Evolutionary conservation across 2,888 invertebrate genomes (phyloP).

Genomic region (Limenitis camilla): DNA sequence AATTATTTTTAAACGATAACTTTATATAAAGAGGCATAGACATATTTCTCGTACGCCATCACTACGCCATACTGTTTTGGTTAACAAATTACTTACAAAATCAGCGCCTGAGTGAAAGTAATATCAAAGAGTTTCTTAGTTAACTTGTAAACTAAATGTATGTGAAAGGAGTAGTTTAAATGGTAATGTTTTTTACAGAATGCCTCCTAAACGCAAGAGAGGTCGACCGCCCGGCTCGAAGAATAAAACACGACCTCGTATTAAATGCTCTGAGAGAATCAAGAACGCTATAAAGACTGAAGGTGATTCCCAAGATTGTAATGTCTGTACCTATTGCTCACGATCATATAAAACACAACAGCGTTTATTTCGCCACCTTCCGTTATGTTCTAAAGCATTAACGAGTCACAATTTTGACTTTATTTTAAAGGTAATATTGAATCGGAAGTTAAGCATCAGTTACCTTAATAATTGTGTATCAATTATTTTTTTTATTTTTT

Average conservation of each 20-base stretch:
- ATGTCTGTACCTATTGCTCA: conserved; percentile 13
- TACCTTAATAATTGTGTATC: not conserved
- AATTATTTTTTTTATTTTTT: conserved; percentile 18
- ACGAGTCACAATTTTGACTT: not conserved
- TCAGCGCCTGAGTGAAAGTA: conserved; percentile 67
- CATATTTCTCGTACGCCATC: not conserved
- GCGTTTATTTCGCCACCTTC: conserved; percentile 5
- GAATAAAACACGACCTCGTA: conserved; percentile 39
- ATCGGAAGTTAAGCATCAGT: not conserved
- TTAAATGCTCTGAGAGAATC: conserved; percentile 9
- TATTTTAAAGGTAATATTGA: conserved; percentile 6
- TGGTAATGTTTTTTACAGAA: conserved; percentile 29
- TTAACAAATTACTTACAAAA: conserved; percentile 18
- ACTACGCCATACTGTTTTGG: conserved; percentile 15
- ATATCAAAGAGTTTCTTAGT: conserved; percentile 55
- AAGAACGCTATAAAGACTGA: conserved; percentile 21
- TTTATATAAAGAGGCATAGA: not conserved
- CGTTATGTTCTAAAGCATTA: not conserved
- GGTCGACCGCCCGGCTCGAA: conserved; percentile 40
- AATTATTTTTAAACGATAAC: too few species aligned
- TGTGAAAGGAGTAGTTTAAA: conserved; percentile 31
- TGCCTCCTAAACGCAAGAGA: conserved; percentile 55
- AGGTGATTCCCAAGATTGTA: conserved; percentile 12
- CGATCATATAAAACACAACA: conserved; percentile 9
- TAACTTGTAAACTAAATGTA: conserved; percentile 26